Evolutionary conservation across 2,888 invertebrate genomes (phyloP), one percentile per base, ranked within the genome.

Genomic region (Calameuta pallipes): DNA sequence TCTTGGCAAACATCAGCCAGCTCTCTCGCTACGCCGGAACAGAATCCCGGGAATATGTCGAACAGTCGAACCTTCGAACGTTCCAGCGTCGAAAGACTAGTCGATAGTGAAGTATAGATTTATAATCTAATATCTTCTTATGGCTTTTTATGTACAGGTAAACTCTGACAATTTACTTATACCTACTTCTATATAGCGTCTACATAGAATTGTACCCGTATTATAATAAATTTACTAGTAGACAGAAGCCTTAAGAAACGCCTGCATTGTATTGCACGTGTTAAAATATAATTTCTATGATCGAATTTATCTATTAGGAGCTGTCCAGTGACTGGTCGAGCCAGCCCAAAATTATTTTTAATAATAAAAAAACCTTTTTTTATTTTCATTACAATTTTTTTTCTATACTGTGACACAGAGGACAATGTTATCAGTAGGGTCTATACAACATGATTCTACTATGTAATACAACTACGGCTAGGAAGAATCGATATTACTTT

Each of bases 1-100:
- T 87, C 88, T 90, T 80, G 85, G 90, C 87, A 90, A 90, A 89
- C 87, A 89, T 73, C 85, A 82, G 77, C 81, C 82, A 79, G 81
- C 82, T 34, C 31, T 31, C 82, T 82, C 82, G 83, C 80, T 85
- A 83, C 85, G 83, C 80, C 78, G 86, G 80, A 83, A 86, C 85
- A 83, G 82, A 89, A 84, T 87, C 86, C 85, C 84, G 83, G 86
- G 79, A 81, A 79, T 79, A 79, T 79, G 73, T 74, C 76, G 69
- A 76, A 76, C 76, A 70, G 56, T 56, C 56, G 56, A 56, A 56
- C 56, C 15, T 56, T 23, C 56, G 56, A 56, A 56, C 23, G 56
- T 9, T 56, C 23, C 23, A 30, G 33, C 68, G 23, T 73, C 68
- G 56, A 68, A 75, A 76, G 76, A 71, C 78, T 35, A 69, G 75